These are phyloP conservation scores for Rhopalosiphum nymphaeae DNA, from an alignment of 2,888 invertebrate genomes.

Conservation along the genomic window DNA sequence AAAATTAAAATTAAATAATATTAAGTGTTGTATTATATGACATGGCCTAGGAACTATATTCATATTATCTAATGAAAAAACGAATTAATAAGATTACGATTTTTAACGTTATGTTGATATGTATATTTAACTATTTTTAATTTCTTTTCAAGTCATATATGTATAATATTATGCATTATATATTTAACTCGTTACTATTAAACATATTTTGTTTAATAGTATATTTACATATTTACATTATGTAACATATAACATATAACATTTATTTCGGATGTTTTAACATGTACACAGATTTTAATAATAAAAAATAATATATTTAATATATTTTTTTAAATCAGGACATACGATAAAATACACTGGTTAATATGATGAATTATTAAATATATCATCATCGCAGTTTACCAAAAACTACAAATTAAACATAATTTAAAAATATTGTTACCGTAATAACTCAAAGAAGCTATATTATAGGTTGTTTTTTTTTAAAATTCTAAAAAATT, in stretches of 20 bases:
- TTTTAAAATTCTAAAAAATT: background rate
- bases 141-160: background rate
- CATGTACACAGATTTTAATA: background rate
- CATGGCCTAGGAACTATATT: background rate
- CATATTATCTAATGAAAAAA: no score
- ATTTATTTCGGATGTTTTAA: background rate
- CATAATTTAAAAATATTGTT: background rate
- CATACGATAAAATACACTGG: background rate
- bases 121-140: background rate
- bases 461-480: background rate
- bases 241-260: background rate
- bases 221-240: background rate
- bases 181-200: background rate
- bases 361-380: background rate
- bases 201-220: background rate
- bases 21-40: background rate
- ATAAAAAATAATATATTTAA: no score
- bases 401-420: background rate
- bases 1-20: conserved; percentile 10
- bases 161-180: background rate
- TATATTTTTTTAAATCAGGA: background rate
- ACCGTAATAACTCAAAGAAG: background rate
- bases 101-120: background rate
- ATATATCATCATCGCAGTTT: background rate
- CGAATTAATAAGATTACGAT: background rate